Conservation (phyloP, 2,797 vertebrate species). For the Morelia viridis region DNA sequence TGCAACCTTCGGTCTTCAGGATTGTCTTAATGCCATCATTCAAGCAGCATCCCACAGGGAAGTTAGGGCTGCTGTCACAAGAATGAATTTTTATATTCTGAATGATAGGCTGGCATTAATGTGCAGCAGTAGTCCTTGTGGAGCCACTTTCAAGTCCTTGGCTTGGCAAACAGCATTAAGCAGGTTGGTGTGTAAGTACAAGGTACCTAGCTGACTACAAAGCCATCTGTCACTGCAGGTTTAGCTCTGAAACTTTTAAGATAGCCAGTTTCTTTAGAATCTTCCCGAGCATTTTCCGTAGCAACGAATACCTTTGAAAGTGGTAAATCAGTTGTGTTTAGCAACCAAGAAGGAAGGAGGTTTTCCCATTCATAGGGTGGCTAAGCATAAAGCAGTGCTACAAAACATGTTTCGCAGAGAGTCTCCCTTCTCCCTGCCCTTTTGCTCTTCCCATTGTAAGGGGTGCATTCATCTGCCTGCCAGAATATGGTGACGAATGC, state of each 20-base stretch:
- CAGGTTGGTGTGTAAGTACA: slow-evolving; percentile 76
- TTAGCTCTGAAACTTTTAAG: slow-evolving; percentile 19
- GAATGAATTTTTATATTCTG: slow-evolving; percentile 86
- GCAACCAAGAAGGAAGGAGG: neutral
- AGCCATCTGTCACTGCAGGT: slow-evolving; percentile 23
- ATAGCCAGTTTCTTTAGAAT: neutral
- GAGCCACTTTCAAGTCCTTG: slow-evolving; percentile 74
- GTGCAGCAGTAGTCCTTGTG: slow-evolving; percentile 70
- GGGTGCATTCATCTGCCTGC: neutral
- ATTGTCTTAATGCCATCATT: slow-evolving; percentile 81
- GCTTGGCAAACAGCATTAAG: slow-evolving; percentile 83
- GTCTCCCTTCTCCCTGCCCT: neutral
- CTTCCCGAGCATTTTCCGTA: neutral
- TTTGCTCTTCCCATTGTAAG: neutral
- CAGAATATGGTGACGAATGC: neutral
- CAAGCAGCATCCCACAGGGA: slow-evolving; percentile 83
- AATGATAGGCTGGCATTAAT: slow-evolving; percentile 84
- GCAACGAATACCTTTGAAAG: slow-evolving; percentile 1
- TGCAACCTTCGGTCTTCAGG: slow-evolving; percentile 76
- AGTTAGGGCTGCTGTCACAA: slow-evolving; percentile 83
- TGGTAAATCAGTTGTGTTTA: neutral
- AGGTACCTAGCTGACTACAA: neutral
- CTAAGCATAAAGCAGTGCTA: neutral
- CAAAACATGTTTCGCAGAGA: neutral
- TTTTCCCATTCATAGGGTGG: neutral